Evolutionary conservation across 2,797 vertebrate species (phyloP).

Genomic region (Siniperca scherzeri): DNA sequence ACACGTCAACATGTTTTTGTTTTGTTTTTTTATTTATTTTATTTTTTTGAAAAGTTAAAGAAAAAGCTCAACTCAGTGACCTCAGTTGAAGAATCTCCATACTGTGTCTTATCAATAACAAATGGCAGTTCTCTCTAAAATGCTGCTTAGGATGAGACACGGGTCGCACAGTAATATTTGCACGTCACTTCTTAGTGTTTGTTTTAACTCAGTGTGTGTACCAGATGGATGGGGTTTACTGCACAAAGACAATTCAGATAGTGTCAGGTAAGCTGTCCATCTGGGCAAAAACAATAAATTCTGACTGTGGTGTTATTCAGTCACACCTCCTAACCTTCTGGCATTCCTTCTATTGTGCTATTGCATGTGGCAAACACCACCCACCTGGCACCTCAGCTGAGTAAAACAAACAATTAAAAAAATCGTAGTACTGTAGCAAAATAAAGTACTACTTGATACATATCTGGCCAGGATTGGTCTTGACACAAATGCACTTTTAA

Average conservation of each 20-base stretch:
- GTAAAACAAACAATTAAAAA: slow-evolving; percentile 41
- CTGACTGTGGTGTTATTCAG: slow-evolving; percentile 35
- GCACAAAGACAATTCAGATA: slow-evolving; percentile 51
- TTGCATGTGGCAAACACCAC: slow-evolving; percentile 51
- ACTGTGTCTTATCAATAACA: slow-evolving; percentile 91
- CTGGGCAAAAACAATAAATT: slow-evolving; percentile 41
- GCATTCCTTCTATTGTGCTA: slow-evolving; percentile 23
- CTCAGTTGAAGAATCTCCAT: slow-evolving; percentile 97
- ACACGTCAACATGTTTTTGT: slow-evolving; percentile 86
- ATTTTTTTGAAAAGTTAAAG: slow-evolving; percentile 73
- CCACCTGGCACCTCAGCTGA: slow-evolving; percentile 56
- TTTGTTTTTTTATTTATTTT: slow-evolving; percentile 33
- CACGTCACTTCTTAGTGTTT: slow-evolving; percentile 63
- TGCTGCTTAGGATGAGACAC: slow-evolving; percentile 47
- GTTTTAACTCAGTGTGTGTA: slow-evolving; percentile 52
- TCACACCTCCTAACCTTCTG: slow-evolving; percentile 38
- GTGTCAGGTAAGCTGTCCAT: slow-evolving; percentile 56
- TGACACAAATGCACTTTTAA: slow-evolving; percentile 36
- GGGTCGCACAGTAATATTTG: slow-evolving; percentile 52
- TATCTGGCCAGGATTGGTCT: slow-evolving; percentile 30
- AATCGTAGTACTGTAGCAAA: background rate
- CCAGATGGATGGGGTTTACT: slow-evolving; percentile 71
- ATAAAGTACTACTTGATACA: slow-evolving; percentile 18
- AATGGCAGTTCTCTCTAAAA: slow-evolving; percentile 45
- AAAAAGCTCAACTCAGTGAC: slow-evolving; percentile 96